Evolutionary conservation across 1,140 invertebrate species (phyloP).

Genomic region (Drosophila ambigua): DNA sequence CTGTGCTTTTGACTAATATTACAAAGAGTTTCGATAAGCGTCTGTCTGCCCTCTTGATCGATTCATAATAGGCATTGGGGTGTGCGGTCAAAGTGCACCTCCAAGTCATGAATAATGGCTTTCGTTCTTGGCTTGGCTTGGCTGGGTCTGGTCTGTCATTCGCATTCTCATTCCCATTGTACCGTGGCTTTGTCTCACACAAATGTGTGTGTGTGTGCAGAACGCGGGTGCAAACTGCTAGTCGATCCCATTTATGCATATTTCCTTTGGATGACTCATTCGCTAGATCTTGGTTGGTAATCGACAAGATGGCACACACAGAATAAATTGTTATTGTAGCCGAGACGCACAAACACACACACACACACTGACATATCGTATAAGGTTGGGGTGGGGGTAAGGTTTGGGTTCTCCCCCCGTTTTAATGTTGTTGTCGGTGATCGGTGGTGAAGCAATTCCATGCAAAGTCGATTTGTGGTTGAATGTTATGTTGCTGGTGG

Average conservation of each 20-base stretch:
- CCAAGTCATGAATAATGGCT: conserved; percentile 53
- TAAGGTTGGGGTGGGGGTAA: not conserved
- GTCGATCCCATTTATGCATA: not conserved
- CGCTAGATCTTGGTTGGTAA: conserved; percentile 31
- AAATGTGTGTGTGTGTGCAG: not conserved
- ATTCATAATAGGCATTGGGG: conserved; percentile 13
- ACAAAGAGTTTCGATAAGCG: conserved; percentile 50
- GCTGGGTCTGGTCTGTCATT: conserved; percentile 5
- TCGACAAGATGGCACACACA: conserved; percentile 26
- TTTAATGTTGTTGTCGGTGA: not conserved
- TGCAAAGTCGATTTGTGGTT: too few species aligned
- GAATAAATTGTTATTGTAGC: too few species aligned
- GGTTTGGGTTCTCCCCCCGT: not conserved
- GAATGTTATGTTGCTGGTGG: too few species aligned
- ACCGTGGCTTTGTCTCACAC: not conserved
- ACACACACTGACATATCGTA: too few species aligned
- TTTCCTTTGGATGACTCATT: conserved; percentile 52
- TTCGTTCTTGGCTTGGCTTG: conserved; percentile 15
- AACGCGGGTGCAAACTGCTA: conserved; percentile 6
- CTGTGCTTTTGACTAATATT: conserved; percentile 41
- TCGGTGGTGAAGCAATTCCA: not conserved
- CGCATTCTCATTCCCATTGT: conserved; percentile 2
- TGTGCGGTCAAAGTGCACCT: conserved; percentile 54
- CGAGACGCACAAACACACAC: too few species aligned
- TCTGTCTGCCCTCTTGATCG: not conserved